Evolutionary conservation across 2,797 vertebrate species (phyloP), one percentile per base, ranked within the genome.

Genomic region (Rhabdophis nuchalis): DNA sequence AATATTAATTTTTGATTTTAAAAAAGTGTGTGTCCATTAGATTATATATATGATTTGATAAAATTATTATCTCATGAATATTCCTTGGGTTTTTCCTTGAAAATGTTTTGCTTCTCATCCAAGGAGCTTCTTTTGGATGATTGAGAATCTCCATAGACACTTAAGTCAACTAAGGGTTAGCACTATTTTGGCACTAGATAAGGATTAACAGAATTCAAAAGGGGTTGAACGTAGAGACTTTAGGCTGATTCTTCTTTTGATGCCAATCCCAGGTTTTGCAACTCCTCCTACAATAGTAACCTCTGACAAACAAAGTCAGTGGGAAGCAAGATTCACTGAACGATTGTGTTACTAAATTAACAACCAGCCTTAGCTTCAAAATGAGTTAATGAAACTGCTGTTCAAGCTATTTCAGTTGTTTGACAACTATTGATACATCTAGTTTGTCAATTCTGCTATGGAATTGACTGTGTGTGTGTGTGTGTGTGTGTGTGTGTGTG

Each of bases 31-130:
- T 72, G 1, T 10, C 0, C 0, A 0, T 93, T 68, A 46, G 0
- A n/a, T 85, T 68, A 86, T 14, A 90, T 95, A 93, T 93, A 90
- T 85, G 61, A 5, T 36, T 36, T 18, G 27, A 5, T n/a, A 87
- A 57, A 52, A 4, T 52, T 27, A 64, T 29, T 23, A 14, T 52
- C 29, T 16, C n/a, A 52, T 50, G 50, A 4, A 46, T 89, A 46
- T 64, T 72, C 12, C 29, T 64, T 64, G 61, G 12, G 2, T n/a
- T 64, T 64, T 64, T 58, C 13, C 61, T 68, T 68, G 29, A 68
- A 68, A 68, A 68, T 2, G 2, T 68, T 61, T 68, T 68, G 61
- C 61, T 68, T 68, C 61, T 32, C 29, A 32, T 68, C 61, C 29
- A 68, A 68, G n/a, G n/a, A 68, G 29, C 61, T 68, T 68, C 13